Conservation (phyloP, 2,113 vertebrate genomes). For the Centrocercus urophasianus region DNA sequence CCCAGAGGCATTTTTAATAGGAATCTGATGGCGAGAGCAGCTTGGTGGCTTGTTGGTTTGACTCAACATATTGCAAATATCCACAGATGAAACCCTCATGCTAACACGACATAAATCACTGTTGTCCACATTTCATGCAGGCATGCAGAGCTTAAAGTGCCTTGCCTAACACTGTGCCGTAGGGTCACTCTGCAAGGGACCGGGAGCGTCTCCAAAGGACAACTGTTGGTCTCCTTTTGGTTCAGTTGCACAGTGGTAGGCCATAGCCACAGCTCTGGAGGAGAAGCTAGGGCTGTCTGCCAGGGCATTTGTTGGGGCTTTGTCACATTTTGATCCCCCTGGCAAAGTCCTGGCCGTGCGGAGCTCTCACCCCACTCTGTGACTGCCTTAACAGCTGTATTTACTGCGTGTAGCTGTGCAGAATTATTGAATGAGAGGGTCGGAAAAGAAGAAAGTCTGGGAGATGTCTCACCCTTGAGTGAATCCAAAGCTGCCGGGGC, state of each 20-base stretch:
- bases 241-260: neutral
- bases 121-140: neutral
- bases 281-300: neutral
- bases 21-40: neutral
- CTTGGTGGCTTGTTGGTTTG: neutral
- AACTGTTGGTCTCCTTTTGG: neutral
- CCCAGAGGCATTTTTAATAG: neutral
- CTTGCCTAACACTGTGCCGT: constrained; percentile 26
- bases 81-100: neutral
- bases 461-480: fast-evolving
- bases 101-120: neutral
- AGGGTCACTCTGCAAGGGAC: constrained; percentile 45
- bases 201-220: neutral
- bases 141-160: neutral
- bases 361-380: neutral
- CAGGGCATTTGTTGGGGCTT: neutral
- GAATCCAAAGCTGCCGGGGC: neutral
- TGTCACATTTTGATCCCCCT: neutral
- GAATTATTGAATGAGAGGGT: neutral
- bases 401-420: neutral
- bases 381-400: neutral
- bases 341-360: neutral
- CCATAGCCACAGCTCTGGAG: neutral
- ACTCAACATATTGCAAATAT: neutral
- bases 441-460: neutral